A percentile compares a stretch with the other conserved stretches of the same genome.
These are phyloP conservation scores for Cassiopea andromeda DNA, from an alignment of 30 jellyfish, hydroid and myxozoan species.

Conservation along the genomic window DNA sequence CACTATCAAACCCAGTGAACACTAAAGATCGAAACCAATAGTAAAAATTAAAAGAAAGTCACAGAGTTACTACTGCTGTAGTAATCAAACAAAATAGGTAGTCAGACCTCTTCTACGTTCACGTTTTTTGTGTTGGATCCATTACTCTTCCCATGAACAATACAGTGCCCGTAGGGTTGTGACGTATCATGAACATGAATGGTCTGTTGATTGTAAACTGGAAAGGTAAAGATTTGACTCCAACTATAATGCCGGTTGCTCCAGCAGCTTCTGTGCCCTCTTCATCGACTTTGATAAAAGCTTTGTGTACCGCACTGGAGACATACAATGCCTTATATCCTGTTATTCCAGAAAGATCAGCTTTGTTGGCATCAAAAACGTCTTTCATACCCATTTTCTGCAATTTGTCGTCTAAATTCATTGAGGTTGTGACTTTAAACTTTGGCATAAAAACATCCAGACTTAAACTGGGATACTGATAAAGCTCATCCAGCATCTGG, in stretches of 20 bases:
- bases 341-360: conserved; percentile 76
- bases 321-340: conserved; percentile 75
- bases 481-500: conserved; percentile 23
- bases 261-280: conserved; percentile 91
- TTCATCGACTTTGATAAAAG: conserved; percentile 73
- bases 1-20: too few species aligned
- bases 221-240: conserved; percentile 49
- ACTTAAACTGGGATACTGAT: conserved; percentile 33
- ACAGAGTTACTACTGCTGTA: too few species aligned
- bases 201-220: conserved; percentile 69
- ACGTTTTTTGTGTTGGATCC: conserved; percentile 32
- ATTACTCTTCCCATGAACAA: conserved; percentile 76
- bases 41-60: too few species aligned
- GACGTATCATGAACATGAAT: conserved; percentile 59
- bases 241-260: conserved; percentile 70
- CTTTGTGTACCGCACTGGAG: conserved; percentile 65
- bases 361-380: conserved; percentile 48
- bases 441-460: conserved; percentile 68
- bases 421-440: conserved; percentile 39
- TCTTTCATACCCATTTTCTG: conserved; percentile 64
- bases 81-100: too few species aligned
- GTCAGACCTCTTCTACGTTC: too few species aligned
- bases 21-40: too few species aligned
- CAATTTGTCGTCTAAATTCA: conserved; percentile 25
- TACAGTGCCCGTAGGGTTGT: conserved; percentile 54